These are phyloP conservation scores for Ommatoiulus sabulosus DNA, from an alignment of 2,888 invertebrate genomes.

Conservation along the genomic window DNA sequence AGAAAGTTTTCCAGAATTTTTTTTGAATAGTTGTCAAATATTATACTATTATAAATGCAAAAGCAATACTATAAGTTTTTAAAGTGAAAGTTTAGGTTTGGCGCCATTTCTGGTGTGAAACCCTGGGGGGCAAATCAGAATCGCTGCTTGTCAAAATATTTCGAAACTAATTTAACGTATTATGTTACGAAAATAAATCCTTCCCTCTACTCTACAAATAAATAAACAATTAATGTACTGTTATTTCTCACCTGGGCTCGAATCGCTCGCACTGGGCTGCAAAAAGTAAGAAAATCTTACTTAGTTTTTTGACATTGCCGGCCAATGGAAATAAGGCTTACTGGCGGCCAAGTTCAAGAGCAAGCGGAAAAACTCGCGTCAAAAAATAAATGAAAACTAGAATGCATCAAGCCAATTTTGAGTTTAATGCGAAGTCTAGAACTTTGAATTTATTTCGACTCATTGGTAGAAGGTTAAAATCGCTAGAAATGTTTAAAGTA, in stretches of 20 bases:
- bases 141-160: neutral
- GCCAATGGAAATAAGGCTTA: constrained; percentile 38
- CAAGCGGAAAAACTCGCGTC: constrained; percentile 12
- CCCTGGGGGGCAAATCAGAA: constrained; percentile 8
- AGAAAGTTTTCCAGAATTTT: neutral
- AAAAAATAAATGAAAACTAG: constrained; percentile 27
- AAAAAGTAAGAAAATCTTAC: constrained; percentile 56
- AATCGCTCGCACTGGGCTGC: constrained; percentile 59
- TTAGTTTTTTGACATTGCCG: constrained; percentile 37
- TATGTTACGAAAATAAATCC: neutral
- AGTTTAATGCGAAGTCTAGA: neutral
- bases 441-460: neutral
- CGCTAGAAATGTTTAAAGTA: constrained; percentile 31
- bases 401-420: constrained; percentile 9
- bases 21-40: neutral
- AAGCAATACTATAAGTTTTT: neutral
- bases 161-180: neutral
- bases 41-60: neutral
- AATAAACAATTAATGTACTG: neutral
- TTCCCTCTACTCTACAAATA: neutral
- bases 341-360: constrained; percentile 14
- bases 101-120: neutral
- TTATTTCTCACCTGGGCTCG: constrained; percentile 58
- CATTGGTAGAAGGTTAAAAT: neutral
- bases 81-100: neutral